Conservation (phyloP, 2,797 vertebrate species). For the Squalus acanthias region DNA sequence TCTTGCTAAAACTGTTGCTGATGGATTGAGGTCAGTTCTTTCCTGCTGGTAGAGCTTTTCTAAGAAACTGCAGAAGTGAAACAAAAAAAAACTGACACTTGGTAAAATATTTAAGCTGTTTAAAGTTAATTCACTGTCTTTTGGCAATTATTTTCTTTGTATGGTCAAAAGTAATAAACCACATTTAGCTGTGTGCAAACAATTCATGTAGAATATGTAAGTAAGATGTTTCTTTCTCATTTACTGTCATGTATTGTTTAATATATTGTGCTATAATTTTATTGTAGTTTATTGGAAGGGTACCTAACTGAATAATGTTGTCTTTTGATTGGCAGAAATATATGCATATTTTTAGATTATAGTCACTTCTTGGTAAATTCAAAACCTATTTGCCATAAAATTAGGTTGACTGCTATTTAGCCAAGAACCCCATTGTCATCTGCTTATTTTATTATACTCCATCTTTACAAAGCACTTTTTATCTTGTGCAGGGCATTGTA, state of each 20-base stretch:
- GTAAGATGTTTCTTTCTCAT: not conserved
- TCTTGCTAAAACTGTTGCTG: conserved; percentile 1
- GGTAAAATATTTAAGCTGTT: not conserved
- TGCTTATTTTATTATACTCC: not conserved
- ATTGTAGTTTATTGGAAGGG: not conserved
- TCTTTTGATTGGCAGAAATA: not conserved
- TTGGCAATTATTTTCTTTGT: not conserved
- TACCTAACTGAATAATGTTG: not conserved
- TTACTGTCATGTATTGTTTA: not conserved
- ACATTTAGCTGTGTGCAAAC: not conserved
- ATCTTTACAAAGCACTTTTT: not conserved
- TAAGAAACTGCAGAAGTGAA: conserved; percentile 30
- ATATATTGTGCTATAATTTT: not conserved
- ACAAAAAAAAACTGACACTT: not conserved
- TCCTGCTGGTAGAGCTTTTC: not conserved
- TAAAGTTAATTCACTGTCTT: not conserved
- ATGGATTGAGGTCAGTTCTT: conserved; percentile 6
- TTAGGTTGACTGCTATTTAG: not conserved
- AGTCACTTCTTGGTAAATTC: not conserved
- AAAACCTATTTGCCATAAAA: not conserved
- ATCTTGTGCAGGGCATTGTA: not conserved
- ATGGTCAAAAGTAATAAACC: not conserved
- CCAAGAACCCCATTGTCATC: not conserved
- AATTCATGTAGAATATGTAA: not conserved
- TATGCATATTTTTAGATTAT: not conserved